Base-by-base conservation (phyloP, 2,888 invertebrate species). In the Hydrotaea cyrtoneurina region DNA sequence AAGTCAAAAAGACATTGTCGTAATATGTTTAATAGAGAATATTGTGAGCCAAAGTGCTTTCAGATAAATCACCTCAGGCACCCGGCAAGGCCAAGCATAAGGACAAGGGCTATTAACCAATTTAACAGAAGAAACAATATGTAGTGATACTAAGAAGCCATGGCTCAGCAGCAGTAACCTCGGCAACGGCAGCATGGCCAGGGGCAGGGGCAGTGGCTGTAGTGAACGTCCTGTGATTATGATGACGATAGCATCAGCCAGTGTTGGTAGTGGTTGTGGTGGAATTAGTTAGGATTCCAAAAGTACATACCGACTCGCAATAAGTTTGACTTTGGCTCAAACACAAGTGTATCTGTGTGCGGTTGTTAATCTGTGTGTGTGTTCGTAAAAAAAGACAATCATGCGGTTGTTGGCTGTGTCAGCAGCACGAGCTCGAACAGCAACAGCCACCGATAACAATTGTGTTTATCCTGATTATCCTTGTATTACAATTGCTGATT, bases 401-500 rank as follows among this genome's bases (percentile, higher is more conserved):
- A 31, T 72, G 71, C 31, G 78, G 46, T 72, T 69, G 39, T 26
- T 57, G 55, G 66, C 57, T 71, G 19, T 78, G 46, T 23, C 57
- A 39, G 31, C 72, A 64, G 21, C 77, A 74, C 17, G 39, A 78
- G 69, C 77, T 66, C 17, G 39, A 76, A 66, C 36, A 39, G 36
- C 55, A 71, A 50, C 76, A 43, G 75, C 55, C 46, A 78, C 43
- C 62, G 59, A 75, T 55, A 66, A 69, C 80, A 82, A 73, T 82
- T 78, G 73, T 46, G 36, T 59, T 82, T 76, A 82, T 78, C 82
- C 78, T 66, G 78, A 82, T 82, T 82, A 74, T 82, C 72, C 77
- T 73, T 64, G 77, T 73, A 81, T 77, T 73, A 77, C 77, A 74
- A 77, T 78, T 77, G 77, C 43, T 57, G 66, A 69, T 69, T 69